phyloP scores from a whole-genome alignment of 23 tunicate species.

The Trididemnum clinides region DNA sequence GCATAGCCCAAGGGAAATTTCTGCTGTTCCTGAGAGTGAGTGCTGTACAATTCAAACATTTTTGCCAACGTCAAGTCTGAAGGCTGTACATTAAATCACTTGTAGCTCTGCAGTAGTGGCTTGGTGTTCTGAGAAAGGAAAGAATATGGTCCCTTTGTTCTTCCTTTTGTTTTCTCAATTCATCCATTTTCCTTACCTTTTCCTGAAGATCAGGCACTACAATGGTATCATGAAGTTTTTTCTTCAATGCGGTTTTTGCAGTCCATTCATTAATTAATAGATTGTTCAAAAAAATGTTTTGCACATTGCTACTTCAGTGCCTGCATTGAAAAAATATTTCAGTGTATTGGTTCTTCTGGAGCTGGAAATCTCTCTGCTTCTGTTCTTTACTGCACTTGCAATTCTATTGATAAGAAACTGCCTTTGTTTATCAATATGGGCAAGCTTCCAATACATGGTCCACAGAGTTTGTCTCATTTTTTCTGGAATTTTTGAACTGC shows the following conservation, averaged over 20 bases:
- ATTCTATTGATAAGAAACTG: neutral
- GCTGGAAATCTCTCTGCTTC: neutral
- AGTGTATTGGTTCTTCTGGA: neutral
- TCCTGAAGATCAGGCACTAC: neutral
- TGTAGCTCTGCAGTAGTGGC: conserved; percentile 28
- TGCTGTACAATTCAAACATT: neutral
- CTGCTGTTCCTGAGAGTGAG: neutral
- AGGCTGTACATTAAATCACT: neutral
- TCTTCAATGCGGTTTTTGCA: neutral
- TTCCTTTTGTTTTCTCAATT: neutral
- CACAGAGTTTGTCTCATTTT: neutral
- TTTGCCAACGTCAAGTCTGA: neutral
- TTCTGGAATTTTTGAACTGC: neutral
- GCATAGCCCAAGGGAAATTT: neutral
- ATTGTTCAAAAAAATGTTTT: neutral
- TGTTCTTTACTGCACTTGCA: neutral
- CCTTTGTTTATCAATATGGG: conserved; percentile 4
- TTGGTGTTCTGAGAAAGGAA: conserved; percentile 8
- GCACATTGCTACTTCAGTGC: neutral
- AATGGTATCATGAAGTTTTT: conserved; percentile 1
- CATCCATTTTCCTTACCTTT: neutral
- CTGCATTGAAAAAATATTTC: neutral
- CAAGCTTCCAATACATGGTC: neutral
- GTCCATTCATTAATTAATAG: neutral
- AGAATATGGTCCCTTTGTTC: conserved; percentile 19